Evolutionary conservation across 92 coral and sea anemone species (phyloP).

Genomic region (Parazoanthus atlanticus): DNA sequence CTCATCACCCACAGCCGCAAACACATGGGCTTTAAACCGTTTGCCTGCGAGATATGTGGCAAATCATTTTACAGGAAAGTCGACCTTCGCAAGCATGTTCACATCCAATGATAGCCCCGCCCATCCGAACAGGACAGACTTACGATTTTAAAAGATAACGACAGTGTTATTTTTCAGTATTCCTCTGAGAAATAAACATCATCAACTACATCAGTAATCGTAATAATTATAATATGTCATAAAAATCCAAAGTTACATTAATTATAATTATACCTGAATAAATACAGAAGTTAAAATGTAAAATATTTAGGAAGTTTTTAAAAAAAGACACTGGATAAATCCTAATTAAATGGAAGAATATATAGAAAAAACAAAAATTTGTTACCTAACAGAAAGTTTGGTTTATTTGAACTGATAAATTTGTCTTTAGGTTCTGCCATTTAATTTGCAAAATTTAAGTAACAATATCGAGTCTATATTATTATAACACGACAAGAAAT

Average conservation of each 20-base stretch:
- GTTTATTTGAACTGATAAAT: no score
- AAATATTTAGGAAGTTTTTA: no score
- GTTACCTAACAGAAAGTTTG: background rate
- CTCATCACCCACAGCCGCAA: constrained; percentile 96
- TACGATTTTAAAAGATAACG: background rate
- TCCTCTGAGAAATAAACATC: background rate
- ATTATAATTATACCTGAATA: no score
- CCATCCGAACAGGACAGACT: background rate
- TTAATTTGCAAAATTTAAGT: background rate
- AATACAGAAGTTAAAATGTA: no score
- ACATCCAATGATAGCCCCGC: constrained; percentile 43
- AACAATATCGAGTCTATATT: background rate
- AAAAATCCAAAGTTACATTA: no score
- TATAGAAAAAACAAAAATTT: no score
- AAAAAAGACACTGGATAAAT: background rate
- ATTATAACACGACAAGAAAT: background rate
- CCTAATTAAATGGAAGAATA: no score
- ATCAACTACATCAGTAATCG: background rate
- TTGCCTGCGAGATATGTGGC: constrained; percentile 82
- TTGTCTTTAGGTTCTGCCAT: background rate
- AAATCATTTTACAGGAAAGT: constrained; percentile 95
- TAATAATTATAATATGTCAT: no score
- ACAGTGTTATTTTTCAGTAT: background rate
- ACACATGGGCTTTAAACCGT: constrained; percentile 94
- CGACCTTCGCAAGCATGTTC: constrained; percentile 84